Evolutionary conservation across 2,888 invertebrate genomes (phyloP).

Genomic region (Ophion ellenae): DNA sequence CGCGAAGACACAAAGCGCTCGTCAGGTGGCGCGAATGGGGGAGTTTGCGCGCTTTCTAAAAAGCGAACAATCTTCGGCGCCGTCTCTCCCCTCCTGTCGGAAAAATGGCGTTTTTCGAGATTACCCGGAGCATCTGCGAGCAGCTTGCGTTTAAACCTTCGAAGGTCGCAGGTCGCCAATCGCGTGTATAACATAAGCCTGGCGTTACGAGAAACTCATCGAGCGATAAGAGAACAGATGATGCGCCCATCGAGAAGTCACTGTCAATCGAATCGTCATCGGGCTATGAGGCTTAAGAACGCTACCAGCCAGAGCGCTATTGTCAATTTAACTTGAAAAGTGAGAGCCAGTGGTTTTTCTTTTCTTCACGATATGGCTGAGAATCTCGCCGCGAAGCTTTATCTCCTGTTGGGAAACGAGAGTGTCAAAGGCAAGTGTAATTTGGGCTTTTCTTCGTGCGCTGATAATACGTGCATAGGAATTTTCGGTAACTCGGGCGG

Average conservation of each 20-base stretch:
- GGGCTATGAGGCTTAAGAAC: slow-evolving; percentile 43
- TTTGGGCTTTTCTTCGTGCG: background rate
- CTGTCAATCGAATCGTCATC: slow-evolving; percentile 28
- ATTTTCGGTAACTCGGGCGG: background rate
- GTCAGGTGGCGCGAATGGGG: background rate
- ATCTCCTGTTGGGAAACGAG: slow-evolving; percentile 77
- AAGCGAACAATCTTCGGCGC: slow-evolving; percentile 1
- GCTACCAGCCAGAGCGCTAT: slow-evolving; percentile 21
- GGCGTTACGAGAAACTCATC: background rate
- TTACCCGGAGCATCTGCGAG: slow-evolving; percentile 27
- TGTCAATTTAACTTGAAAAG: slow-evolving; percentile 31
- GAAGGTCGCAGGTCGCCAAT: slow-evolving; percentile 53
- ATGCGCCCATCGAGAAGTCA: slow-evolving; percentile 44
- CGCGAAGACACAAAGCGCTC: slow-evolving; percentile 16
- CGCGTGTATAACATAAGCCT: slow-evolving; percentile 28
- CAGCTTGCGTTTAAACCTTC: slow-evolving; percentile 33
- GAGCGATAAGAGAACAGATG: slow-evolving; percentile 50
- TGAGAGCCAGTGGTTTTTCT: slow-evolving; percentile 2
- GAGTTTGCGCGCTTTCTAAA: slow-evolving; percentile 33
- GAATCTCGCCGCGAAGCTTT: slow-evolving; percentile 82
- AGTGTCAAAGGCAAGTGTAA: slow-evolving; percentile 75
- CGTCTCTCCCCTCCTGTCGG: slow-evolving; percentile 3
- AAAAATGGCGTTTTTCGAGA: slow-evolving; percentile 52
- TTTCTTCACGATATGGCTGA: slow-evolving; percentile 76
- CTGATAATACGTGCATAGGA: background rate